Percentiles rank a stretch among this genome's conserved stretches.
phyloP scores from a whole-genome alignment of 2,113 vertebrate genomes.

The Rhinolophus sinicus region DNA sequence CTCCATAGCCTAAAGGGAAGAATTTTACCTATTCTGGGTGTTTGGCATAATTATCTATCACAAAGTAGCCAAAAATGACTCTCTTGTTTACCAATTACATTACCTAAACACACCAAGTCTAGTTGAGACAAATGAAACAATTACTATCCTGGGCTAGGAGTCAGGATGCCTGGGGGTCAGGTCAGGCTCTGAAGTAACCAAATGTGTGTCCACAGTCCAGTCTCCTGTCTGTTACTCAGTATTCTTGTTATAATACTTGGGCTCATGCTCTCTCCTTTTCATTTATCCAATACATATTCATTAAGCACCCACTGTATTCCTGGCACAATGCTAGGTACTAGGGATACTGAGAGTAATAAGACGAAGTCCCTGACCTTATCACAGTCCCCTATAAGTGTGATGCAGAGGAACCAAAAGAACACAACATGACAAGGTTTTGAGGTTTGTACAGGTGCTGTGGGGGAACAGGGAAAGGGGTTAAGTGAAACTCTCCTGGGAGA shows the following conservation, averaged over 20 bases:
- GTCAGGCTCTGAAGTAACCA: background rate
- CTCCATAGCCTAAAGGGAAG: conserved; percentile 58
- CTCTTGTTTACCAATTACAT: conserved; percentile 38
- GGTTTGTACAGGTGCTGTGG: background rate
- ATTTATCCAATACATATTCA: conserved; percentile 34
- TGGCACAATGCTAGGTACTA: background rate
- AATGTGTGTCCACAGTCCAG: background rate
- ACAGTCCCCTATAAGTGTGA: background rate
- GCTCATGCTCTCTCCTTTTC: background rate
- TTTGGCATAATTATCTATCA: conserved; percentile 57
- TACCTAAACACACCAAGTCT: conserved; percentile 28
- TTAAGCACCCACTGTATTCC: background rate
- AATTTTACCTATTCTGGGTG: conserved; percentile 46
- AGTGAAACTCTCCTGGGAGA: background rate
- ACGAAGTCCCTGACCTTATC: background rate
- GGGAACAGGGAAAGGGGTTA: background rate
- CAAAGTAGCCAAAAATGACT: conserved; percentile 67
- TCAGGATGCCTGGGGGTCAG: conserved; percentile 22
- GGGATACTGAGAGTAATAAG: background rate
- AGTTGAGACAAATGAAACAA: conserved; percentile 33
- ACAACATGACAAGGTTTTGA: too few species aligned
- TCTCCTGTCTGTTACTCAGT: background rate
- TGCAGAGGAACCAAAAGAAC: background rate
- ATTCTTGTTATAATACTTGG: background rate
- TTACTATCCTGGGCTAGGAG: conserved; percentile 7